Conservation (phyloP, 2,797 vertebrate species). For the Ispidina picta region DNA sequence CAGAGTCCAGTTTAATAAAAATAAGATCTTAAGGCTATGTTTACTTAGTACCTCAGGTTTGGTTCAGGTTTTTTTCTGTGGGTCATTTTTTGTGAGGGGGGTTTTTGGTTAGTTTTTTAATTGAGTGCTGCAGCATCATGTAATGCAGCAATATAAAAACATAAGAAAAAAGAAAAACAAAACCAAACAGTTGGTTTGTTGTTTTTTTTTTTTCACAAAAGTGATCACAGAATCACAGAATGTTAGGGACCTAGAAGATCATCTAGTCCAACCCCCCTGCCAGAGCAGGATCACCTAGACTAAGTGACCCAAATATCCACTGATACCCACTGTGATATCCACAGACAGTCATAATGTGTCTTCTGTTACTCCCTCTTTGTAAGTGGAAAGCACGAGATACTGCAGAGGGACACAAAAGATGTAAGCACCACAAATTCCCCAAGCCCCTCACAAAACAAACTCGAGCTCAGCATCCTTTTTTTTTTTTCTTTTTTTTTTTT, state of each 20-base stretch:
- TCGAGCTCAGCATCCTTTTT: neutral
- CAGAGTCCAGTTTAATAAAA: neutral
- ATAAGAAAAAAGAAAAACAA: neutral
- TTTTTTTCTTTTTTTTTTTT: neutral
- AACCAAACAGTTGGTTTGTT: too few relatives aligned
- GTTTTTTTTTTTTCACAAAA: too few relatives aligned
- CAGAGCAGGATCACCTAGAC: too few relatives aligned
- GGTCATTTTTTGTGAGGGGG: too few relatives aligned
- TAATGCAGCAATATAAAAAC: neutral
- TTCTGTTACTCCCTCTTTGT: neutral
- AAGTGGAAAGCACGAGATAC: neutral
- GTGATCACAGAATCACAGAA: too few relatives aligned
- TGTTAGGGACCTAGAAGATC: too few relatives aligned
- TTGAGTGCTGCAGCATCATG: neutral
- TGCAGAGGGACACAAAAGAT: neutral
- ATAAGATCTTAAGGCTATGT: neutral
- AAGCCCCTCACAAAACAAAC: neutral
- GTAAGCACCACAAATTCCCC: neutral
- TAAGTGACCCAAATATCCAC: too few relatives aligned
- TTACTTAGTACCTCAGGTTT: accelerated
- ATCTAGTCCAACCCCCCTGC: too few relatives aligned
- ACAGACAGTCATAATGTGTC: neutral
- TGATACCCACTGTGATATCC: too few relatives aligned
- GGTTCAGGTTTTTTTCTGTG: neutral
- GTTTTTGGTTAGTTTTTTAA: neutral